Base-by-base conservation (phyloP, 1,140 invertebrate genomes). In the Aphelenchoides avenae region DNA sequence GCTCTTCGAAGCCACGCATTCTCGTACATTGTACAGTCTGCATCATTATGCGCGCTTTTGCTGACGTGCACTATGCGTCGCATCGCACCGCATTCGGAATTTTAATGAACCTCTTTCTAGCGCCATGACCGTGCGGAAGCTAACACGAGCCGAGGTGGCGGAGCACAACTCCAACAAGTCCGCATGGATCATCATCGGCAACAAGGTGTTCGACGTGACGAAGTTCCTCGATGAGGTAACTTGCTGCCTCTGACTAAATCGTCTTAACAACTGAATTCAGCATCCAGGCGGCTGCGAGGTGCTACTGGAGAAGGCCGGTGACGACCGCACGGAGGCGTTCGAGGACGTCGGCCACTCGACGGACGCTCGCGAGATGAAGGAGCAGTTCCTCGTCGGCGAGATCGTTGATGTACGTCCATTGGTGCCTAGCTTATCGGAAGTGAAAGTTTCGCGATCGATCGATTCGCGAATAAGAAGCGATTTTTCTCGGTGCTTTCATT, bases 241-340 rank as follows among this genome's bases (percentile, higher is more conserved):
- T 7, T 52, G 24, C 42, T 11, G 11, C 7, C 37, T 9, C 11
- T 52, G 7, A 59, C 9, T 40, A 27, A 1, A 2, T 22, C 6
- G 43, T 13, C 2, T 61, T 61, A 9, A 2, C 26, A 20, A 6
- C 2, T 62, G n/a, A n/a, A 47, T 68, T 55, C 57, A 85, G 90
- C 93, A 97, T 83, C 93, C 93, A 64, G 93, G 93, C 51, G 92
- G 93, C 39, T 91, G 94, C 78, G 91, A 96, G 80, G 88, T 97
- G 48, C 81, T 97, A 7, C 76, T 95, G 64, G 92, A 97, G 78
- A 87, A 90, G 79, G 87, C 84, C 27, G 91, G 90, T 7, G 57
- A 68, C 31, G 89, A 93, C 81, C 87, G 84, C 11, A 91, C 89
- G 34, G 91, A 94, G 79, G 80, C 85, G 20, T 97, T 96, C 79